Base-by-base conservation (phyloP, 2,113 vertebrate species). In the Cephalopterus ornatus region DNA sequence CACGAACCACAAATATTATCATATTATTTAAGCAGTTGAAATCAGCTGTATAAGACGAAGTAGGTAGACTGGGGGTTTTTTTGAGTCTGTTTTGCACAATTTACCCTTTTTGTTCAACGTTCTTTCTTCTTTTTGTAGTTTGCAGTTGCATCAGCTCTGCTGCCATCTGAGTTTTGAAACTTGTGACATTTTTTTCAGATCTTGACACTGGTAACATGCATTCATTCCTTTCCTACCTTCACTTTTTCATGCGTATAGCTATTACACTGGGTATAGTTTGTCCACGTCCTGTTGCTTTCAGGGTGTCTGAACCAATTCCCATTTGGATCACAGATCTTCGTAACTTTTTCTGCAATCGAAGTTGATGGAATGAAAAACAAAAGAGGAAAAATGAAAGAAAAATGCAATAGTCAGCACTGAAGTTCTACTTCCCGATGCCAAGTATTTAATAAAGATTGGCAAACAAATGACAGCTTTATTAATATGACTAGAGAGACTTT, bases 251-350 rank as follows among this genome's bases (percentile, higher is more conserved):
- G 98, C 0, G 98, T 99, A 92, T 98, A 98, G 75, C 97, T 88
- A 22, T 98, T 99, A 94, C 99, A 99, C 83, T 97, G 98, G 14
- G 99, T 99, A 92, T 98, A 99, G 96, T 99, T 99, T 58, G 99
- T 99, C 99, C 99, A 99, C 0, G 98, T 99, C 72, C 99, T 97
- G 96, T 99, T 99, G 97, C 99, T 99, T 62, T 97, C 97, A 11
- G 99, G 99, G 85, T 99, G 99, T 59, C 97, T 97, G 92, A 99
- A 99, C 99, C 99, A 99, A 30, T 98, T 97, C 33, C 99, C 99
- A 8, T 94, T 98, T 47, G 98, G 97, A 39, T 98, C 98, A 92
- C 99, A 99, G 86, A 99, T 99, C 98, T 99, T 99, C 13, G 98
- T 98, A 42, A 98, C 99, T 97, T 99, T 99, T 97, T 99, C 99